Conservation (phyloP, 2,113 vertebrate species). For the Tetrao urogallus region DNA sequence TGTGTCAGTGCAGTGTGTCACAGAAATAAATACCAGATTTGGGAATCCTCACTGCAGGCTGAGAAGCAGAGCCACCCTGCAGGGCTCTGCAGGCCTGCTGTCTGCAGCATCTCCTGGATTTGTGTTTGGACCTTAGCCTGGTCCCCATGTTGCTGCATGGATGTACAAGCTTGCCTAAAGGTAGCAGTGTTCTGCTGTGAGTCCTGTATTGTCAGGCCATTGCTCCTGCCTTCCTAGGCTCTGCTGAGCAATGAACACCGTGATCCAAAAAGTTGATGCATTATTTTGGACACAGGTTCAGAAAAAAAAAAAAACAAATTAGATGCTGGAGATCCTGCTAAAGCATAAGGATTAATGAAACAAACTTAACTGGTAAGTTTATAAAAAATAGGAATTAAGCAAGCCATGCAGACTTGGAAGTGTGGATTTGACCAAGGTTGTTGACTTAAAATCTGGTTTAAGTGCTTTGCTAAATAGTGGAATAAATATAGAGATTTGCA, state of each 20-base stretch:
- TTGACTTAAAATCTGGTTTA: not conserved
- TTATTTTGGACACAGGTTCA: not conserved
- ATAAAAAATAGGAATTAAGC: not conserved
- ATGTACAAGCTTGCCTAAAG: not conserved
- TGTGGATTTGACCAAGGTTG: not conserved
- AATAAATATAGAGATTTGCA: not conserved
- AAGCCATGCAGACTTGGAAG: not conserved
- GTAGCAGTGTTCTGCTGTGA: not conserved
- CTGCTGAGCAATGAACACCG: not conserved
- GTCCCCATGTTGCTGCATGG: not conserved
- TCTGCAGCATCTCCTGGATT: rapidly evolving
- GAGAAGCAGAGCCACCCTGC: rapidly evolving
- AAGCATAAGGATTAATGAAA: not conserved
- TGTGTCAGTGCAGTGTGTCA: not conserved
- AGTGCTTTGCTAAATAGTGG: not conserved
- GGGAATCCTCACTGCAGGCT: not conserved
- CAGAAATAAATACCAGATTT: not conserved
- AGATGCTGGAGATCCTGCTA: not conserved
- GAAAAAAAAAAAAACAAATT: no score
- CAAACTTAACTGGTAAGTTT: not conserved
- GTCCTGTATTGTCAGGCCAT: not conserved
- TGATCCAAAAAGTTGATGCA: not conserved
- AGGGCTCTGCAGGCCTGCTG: not conserved
- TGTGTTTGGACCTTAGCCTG: not conserved
- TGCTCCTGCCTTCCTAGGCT: rapidly evolving